Conservation (phyloP, 2,113 vertebrate genomes). For the Corythornis cristatus region DNA sequence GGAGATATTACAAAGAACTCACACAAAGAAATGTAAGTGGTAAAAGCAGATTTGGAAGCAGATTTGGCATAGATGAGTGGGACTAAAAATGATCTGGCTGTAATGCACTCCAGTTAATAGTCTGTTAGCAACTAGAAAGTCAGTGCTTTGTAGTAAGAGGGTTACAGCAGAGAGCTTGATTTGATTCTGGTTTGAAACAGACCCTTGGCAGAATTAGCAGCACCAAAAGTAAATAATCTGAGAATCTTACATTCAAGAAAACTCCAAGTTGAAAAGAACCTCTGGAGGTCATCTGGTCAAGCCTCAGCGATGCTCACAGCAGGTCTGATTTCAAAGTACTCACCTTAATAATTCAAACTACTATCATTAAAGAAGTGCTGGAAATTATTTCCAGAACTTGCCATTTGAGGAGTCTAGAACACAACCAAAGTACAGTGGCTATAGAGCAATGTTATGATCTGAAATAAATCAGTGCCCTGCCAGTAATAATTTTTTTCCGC, state of each 20-base stretch:
- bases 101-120: not conserved
- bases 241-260: not conserved
- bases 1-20: conserved; percentile 10
- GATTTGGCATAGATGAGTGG: not conserved
- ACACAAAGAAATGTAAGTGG: not conserved
- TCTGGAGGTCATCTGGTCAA: not conserved
- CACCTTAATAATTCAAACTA: conserved; percentile 17
- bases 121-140: not conserved
- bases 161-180: not conserved
- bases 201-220: conserved; percentile 14
- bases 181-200: not conserved
- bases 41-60: conserved; percentile 22
- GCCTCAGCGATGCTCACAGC: not conserved
- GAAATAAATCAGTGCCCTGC: not conserved
- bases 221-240: conserved; percentile 38
- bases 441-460: not conserved
- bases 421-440: not conserved
- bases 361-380: not conserved
- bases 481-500: not conserved
- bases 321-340: not conserved
- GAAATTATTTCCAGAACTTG: not conserved
- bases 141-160: not conserved
- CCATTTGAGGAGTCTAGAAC: not conserved
- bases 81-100: not conserved
- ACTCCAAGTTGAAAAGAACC: not conserved